Percentiles rank a stretch among this genome's conserved stretches.
Conservation (phyloP, 2,888 invertebrate genomes). For the Oconnorella tubifera region DNA sequence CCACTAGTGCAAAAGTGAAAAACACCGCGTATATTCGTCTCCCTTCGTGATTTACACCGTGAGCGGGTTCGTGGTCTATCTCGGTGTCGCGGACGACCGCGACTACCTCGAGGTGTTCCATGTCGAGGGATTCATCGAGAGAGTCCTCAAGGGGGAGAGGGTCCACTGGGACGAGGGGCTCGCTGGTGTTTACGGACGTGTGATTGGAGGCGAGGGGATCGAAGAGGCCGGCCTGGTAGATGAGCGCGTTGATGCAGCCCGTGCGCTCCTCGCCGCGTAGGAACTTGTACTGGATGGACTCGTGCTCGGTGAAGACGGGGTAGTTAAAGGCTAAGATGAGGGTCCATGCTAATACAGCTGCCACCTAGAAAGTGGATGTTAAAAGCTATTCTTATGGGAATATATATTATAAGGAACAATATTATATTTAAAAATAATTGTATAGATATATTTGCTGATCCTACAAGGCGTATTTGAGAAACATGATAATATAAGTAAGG, state of each 20-base stretch:
- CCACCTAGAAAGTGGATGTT: no score
- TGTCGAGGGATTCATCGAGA: background rate
- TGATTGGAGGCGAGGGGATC: background rate
- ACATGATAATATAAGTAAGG: no score
- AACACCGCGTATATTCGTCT: constrained; percentile 55
- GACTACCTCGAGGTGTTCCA: no score
- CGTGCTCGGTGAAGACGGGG: constrained; percentile 10
- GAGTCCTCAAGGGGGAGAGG: background rate
- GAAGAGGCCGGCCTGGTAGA: background rate
- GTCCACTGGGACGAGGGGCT: background rate
- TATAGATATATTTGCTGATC: no score
- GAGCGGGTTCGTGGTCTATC: background rate
- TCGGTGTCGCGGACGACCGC: no score
- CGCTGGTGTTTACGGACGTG: background rate
- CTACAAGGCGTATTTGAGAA: no score
- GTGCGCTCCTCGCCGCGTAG: constrained; percentile 1
- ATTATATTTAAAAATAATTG: no score
- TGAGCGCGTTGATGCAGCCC: constrained; percentile 4
- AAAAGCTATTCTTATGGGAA: no score
- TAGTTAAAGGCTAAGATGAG: constrained; percentile 19
- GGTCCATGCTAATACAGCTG: constrained; percentile 16
- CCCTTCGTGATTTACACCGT: constrained; percentile 15
- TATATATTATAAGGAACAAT: no score
- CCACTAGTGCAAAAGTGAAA: constrained; percentile 80
- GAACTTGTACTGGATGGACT: constrained; percentile 14